These are phyloP conservation scores for Thermophis baileyi DNA, from an alignment of 2,113 vertebrate species.

Conservation along the genomic window DNA sequence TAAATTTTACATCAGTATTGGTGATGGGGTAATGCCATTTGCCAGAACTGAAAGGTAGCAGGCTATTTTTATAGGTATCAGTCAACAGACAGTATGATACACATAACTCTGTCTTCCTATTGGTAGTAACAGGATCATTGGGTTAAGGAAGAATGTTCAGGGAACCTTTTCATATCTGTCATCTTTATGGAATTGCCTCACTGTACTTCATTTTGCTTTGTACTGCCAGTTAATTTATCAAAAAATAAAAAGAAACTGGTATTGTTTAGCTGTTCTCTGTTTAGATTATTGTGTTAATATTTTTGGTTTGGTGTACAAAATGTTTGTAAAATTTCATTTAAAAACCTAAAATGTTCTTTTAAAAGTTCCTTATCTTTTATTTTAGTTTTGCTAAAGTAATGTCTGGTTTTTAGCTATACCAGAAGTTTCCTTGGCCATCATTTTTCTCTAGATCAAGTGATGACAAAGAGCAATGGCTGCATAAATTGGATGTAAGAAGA, in stretches of 20 bases:
- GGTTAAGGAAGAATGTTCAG: background rate
- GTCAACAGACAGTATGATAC: background rate
- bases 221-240: constrained; percentile 14
- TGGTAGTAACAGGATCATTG: background rate
- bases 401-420: constrained; percentile 75
- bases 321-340: constrained; percentile 57
- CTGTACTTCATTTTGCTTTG: background rate
- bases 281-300: constrained; percentile 37
- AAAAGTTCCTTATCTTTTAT: constrained; percentile 66
- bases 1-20: background rate
- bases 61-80: background rate
- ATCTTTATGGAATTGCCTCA: background rate
- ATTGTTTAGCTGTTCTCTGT: constrained; percentile 53
- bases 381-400: constrained; percentile 68
- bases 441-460: constrained; percentile 75
- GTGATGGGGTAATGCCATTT: background rate
- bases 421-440: constrained; percentile 73
- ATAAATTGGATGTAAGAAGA: constrained; percentile 82
- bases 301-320: constrained; percentile 52
- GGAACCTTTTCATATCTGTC: background rate
- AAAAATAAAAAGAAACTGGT: constrained; percentile 7
- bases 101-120: background rate
- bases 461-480: constrained; percentile 79
- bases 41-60: background rate
- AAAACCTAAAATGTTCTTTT: constrained; percentile 65